Evolutionary conservation across 2,113 vertebrate genomes (phyloP).

Genomic region (Bos javanicus): DNA sequence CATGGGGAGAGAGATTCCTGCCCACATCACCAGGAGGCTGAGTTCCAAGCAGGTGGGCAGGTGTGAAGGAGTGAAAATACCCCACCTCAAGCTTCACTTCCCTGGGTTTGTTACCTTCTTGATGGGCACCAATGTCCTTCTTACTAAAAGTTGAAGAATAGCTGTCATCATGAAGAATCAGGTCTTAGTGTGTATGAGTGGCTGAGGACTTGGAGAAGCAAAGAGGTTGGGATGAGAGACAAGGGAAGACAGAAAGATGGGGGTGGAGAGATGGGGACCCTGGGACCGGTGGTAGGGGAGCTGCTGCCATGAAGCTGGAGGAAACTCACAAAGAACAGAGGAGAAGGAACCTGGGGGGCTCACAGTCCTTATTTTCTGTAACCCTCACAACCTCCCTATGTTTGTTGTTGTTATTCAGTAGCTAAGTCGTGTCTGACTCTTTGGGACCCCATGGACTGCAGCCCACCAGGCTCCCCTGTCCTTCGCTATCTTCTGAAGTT

Average conservation of each 20-base stretch:
- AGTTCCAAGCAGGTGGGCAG: fast-evolving
- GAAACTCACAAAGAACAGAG: neutral
- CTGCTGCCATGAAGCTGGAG: neutral
- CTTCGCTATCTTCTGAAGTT: neutral
- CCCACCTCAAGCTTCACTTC: neutral
- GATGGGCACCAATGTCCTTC: neutral
- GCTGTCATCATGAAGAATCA: neutral
- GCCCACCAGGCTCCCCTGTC: neutral
- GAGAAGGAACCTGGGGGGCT: neutral
- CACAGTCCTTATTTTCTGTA: neutral
- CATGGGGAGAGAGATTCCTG: neutral
- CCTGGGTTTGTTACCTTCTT: neutral
- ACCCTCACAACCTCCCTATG: neutral
- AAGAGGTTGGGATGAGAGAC: neutral
- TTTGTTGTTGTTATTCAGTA: neutral
- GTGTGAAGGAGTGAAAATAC: neutral
- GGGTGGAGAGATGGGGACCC: too few species aligned
- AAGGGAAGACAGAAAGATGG: neutral
- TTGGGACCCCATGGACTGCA: neutral
- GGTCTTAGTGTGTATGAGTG: neutral
- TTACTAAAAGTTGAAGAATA: neutral
- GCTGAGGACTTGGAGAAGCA: neutral
- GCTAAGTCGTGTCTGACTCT: neutral
- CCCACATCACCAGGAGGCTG: neutral
- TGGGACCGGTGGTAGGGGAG: neutral